These are phyloP conservation scores for Leuciscus waleckii DNA, from an alignment of 2,797 vertebrate genomes.

Conservation along the genomic window DNA sequence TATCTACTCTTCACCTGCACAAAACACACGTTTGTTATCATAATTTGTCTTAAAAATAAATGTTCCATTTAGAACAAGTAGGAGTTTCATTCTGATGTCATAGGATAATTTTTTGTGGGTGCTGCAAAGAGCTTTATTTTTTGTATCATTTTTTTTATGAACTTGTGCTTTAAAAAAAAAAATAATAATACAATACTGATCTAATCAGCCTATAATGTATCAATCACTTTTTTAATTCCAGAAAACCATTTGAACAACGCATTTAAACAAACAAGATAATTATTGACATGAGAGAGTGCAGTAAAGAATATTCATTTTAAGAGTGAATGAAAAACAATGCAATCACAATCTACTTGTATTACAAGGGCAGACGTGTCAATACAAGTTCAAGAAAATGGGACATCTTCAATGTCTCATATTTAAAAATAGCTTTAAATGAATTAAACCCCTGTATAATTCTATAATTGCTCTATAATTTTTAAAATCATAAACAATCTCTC, in stretches of 20 bases:
- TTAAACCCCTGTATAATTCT: neutral
- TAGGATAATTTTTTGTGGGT: neutral
- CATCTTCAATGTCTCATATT: neutral
- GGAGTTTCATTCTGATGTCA: neutral
- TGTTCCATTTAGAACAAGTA: neutral
- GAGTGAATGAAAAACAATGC: neutral
- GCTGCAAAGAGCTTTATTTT: neutral
- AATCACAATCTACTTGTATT: neutral
- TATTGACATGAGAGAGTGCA: neutral
- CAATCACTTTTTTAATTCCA: neutral
- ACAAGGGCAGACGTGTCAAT: neutral
- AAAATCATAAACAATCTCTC: neutral
- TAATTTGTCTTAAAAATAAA: slow-evolving; percentile 2
- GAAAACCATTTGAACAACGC: neutral
- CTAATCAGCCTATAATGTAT: neutral
- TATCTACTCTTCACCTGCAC: neutral
- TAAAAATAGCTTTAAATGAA: neutral
- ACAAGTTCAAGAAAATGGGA: neutral
- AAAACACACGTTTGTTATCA: neutral
- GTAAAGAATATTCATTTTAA: neutral
- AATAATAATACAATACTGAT: neutral
- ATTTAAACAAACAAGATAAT: neutral
- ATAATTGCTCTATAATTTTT: neutral
- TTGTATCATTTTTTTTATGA: neutral
- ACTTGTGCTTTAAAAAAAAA: neutral